phyloP scores from a whole-genome alignment of 2,113 vertebrate species.

The Marcusenius ussheri region DNA sequence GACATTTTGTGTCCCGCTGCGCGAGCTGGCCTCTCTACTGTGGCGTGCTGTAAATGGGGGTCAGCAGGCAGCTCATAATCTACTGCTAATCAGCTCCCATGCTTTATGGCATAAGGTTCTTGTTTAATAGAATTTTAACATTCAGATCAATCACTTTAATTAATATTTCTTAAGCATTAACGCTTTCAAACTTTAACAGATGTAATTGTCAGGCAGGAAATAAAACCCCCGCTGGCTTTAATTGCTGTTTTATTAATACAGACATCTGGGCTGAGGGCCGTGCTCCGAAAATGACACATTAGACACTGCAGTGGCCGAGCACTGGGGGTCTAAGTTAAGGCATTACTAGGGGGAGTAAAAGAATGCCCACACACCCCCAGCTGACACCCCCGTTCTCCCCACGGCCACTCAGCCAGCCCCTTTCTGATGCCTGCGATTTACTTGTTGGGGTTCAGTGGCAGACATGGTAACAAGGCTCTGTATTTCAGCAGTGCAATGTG shows the following conservation, averaged over 20 bases:
- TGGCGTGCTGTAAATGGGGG: background rate
- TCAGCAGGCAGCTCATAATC: slow-evolving; percentile 43
- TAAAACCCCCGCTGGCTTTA: slow-evolving; percentile 61
- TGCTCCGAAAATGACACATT: slow-evolving; percentile 52
- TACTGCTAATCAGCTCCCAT: slow-evolving; percentile 58
- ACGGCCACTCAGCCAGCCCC: background rate
- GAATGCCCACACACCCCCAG: background rate
- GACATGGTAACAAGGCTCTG: background rate
- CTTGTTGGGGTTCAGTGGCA: background rate
- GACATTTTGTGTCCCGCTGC: background rate
- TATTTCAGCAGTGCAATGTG: background rate
- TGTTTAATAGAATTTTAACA: slow-evolving; percentile 66
- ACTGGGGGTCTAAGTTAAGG: background rate
- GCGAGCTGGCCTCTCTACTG: background rate
- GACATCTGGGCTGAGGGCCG: slow-evolving; percentile 53
- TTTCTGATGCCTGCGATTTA: background rate
- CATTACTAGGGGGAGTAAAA: background rate
- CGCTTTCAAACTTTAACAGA: slow-evolving; percentile 62
- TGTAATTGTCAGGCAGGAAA: slow-evolving; percentile 65
- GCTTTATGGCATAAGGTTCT: slow-evolving; percentile 49
- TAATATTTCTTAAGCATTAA: slow-evolving; percentile 70
- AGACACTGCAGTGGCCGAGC: background rate
- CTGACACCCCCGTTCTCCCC: background rate
- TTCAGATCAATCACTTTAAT: slow-evolving; percentile 72
- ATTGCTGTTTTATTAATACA: slow-evolving; percentile 68